These are phyloP conservation scores for Gymnoscopelus microlampas DNA, from an alignment of 2,797 vertebrate genomes.

Conservation along the genomic window DNA sequence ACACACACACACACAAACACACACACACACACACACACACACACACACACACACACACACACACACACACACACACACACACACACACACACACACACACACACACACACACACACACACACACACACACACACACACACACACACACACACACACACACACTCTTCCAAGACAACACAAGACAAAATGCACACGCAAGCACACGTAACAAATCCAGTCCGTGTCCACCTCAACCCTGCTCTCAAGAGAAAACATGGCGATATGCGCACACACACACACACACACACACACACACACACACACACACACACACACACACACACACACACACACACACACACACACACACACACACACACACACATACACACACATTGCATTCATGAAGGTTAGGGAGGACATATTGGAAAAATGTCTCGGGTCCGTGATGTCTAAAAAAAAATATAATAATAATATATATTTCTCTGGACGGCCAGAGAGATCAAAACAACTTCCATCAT, in stretches of 20 bases:
- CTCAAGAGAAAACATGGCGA: too few relatives aligned
- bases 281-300: background rate
- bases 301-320: background rate
- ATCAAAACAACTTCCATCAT: background rate
- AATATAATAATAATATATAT: too few relatives aligned
- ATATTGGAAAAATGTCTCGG: background rate
- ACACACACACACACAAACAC: background rate
- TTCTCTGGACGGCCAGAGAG: background rate
- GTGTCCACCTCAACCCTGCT: too few relatives aligned
- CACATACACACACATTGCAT: background rate
- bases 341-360: background rate
- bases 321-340: background rate
- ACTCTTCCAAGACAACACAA: too few relatives aligned
- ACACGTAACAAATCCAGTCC: too few relatives aligned
- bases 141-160: too few relatives aligned
- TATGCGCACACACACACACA: too few relatives aligned
- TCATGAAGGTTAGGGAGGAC: background rate
- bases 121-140: too few relatives aligned
- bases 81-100: background rate
- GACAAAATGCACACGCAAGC: too few relatives aligned
- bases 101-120: background rate
- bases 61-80: background rate
- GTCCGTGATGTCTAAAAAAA: too few relatives aligned
- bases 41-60: background rate
- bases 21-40: too few relatives aligned